Percentiles rank a stretch among this genome's conserved stretches.
Evolutionary conservation across 2,888 invertebrate genomes (phyloP).

Genomic region (Scaptomyza flava): DNA sequence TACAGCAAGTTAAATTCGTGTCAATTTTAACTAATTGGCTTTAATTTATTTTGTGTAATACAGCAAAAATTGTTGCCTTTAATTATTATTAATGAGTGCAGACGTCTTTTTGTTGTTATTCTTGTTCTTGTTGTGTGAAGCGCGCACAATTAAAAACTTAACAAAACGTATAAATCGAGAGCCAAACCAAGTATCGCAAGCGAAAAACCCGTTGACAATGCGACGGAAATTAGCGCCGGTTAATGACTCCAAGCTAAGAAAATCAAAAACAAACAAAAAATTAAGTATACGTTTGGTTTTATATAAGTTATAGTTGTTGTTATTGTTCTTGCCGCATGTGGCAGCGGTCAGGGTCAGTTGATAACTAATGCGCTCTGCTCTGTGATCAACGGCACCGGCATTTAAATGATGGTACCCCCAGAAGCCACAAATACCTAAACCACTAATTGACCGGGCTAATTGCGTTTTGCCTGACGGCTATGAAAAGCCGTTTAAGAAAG

Average conservation of each 20-base stretch:
- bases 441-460: constrained; percentile 66
- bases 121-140: constrained; percentile 27
- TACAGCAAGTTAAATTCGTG: constrained; percentile 29
- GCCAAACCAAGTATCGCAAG: constrained; percentile 1
- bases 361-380: constrained; percentile 39
- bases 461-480: constrained; percentile 61
- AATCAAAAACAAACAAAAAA: neutral
- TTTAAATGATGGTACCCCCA: constrained; percentile 68
- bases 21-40: constrained; percentile 46
- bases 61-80: constrained; percentile 18
- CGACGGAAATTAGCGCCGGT: constrained; percentile 52
- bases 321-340: constrained; percentile 21
- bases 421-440: constrained; percentile 51
- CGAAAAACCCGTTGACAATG: constrained; percentile 63
- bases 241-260: constrained; percentile 52
- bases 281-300: neutral
- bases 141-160: constrained; percentile 41
- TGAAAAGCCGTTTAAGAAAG: constrained; percentile 73
- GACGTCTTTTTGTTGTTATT: constrained; percentile 4
- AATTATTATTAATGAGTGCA: constrained; percentile 50
- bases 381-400: constrained; percentile 64
- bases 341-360: constrained; percentile 65
- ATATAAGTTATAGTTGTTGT: neutral
- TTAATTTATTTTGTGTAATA: constrained; percentile 50
- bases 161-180: constrained; percentile 14